phyloP scores from a whole-genome alignment of 2,113 vertebrate species.

The Eulemur macaco region DNA sequence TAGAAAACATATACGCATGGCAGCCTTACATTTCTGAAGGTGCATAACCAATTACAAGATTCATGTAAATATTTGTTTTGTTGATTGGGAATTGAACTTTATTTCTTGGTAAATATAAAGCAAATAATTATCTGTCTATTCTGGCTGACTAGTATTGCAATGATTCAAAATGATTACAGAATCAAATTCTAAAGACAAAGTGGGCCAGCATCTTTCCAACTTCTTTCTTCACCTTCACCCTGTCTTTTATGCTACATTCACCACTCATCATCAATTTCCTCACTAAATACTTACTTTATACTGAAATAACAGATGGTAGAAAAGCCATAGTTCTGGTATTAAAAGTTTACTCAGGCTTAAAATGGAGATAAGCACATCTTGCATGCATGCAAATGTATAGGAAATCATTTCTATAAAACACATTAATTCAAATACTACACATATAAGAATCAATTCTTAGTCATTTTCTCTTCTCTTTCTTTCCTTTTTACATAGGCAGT shows the following conservation, averaged over 20 bases:
- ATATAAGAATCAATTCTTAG: background rate
- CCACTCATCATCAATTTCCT: background rate
- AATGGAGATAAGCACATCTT: background rate
- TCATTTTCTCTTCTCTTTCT: background rate
- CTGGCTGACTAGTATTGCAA: background rate
- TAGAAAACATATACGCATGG: background rate
- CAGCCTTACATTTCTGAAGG: constrained; percentile 3
- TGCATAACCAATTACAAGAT: background rate
- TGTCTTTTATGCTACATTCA: background rate
- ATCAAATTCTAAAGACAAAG: background rate
- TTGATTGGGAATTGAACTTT: background rate
- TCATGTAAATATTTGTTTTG: background rate
- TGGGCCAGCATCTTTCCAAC: background rate
- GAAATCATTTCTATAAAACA: background rate
- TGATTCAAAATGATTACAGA: background rate
- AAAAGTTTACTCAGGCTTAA: background rate
- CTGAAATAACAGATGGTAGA: background rate
- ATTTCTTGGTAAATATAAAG: background rate
- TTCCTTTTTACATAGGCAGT: background rate
- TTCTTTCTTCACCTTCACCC: background rate
- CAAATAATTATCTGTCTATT: background rate
- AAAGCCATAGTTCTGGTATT: background rate
- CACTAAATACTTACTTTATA: background rate
- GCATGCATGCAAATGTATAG: background rate
- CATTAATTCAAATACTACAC: background rate